Evolutionary conservation across 1,140 invertebrate species (phyloP), one percentile per base, ranked within the genome.

Genomic region (Sinella curviseta): DNA sequence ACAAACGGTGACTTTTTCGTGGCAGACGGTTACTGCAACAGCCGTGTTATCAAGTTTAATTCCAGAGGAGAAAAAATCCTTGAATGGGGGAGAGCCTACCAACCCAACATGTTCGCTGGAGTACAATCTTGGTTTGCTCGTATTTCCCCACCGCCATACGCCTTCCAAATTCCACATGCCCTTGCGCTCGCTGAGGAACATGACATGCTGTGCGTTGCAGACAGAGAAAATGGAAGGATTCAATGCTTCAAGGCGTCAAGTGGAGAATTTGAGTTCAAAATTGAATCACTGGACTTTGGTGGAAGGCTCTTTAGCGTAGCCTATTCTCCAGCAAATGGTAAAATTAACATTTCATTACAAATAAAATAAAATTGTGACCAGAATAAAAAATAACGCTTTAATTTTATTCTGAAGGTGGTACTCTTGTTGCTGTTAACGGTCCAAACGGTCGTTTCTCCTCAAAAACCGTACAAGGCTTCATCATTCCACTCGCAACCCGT

Each of bases 141-240:
- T 60, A 60, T 60, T 60, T 60, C 65, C 70, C 83, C 82, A 24
- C 84, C 84, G 2, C 79, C 79, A 4, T 82, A 83, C 60, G 76
- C 81, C 30, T 82, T 85, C 33, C 65, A 73, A 75, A 73, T 84
- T 54, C 83, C 83, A 20, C 83, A 84, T 81, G 83, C 83, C 3
- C 75, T 84, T 26, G 81, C 83, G 2, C 87, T 98, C 20, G 90
- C 92, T 0, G 92, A 94, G 83, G 92, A 94, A 33, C 87, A 90
- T 74, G 90, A 92, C 39, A 86, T 92, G 28, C 84, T 98, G 28
- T 97, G 94, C 86, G 93, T 95, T 12, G 96, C 97, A 0, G 96
- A 99, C 87, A 88, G 97, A 83, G 95, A 98, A 87, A 93, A 96
- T 85, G 93, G 93, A n/a, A 89, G 96, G 83, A 90, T 96, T 48